A percentile compares a stretch with the other conserved stretches of the same genome.
phyloP scores from a whole-genome alignment of 2,888 invertebrate species.

The Gryllus longicercus region DNA sequence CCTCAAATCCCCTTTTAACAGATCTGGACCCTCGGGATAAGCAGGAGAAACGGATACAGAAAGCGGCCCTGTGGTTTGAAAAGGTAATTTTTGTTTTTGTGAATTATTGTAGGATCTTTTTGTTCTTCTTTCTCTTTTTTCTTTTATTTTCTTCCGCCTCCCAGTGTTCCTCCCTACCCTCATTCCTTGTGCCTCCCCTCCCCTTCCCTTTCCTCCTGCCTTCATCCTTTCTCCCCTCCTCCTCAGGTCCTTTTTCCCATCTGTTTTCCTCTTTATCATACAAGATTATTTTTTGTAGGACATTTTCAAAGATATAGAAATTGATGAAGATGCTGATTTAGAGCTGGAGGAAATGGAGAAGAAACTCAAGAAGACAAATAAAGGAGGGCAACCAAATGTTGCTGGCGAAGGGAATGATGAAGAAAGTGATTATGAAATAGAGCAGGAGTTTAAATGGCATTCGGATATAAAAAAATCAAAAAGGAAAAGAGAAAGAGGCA shows the following conservation, averaged over 20 bases:
- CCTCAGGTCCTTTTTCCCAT: no score
- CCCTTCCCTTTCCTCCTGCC: no score
- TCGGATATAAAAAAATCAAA: slow-evolving; percentile 32
- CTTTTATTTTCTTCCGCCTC: no score
- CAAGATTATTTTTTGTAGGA: slow-evolving; percentile 49
- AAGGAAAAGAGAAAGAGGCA: neutral
- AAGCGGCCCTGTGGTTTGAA: slow-evolving; percentile 84
- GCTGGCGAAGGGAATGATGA: slow-evolving; percentile 38
- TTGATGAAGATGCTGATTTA: slow-evolving; percentile 80
- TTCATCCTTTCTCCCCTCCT: no score
- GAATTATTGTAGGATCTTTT: no score
- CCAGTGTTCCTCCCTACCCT: no score
- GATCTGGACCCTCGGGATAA: slow-evolving; percentile 75
- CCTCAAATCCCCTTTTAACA: slow-evolving; percentile 56
- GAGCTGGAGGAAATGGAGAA: slow-evolving; percentile 78
- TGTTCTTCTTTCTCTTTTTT: no score
- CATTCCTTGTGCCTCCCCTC: no score
- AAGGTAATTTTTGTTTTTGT: slow-evolving; percentile 48
- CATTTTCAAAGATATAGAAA: slow-evolving; percentile 71
- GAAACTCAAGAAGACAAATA: slow-evolving; percentile 58
- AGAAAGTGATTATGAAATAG: slow-evolving; percentile 50
- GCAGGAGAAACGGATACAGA: slow-evolving; percentile 66
- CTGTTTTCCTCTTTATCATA: no score
- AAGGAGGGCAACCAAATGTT: slow-evolving; percentile 45
- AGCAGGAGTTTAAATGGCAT: slow-evolving; percentile 43